These are phyloP conservation scores for Cygnus buccinator DNA, from an alignment of 2,113 vertebrate genomes.

Conservation along the genomic window DNA sequence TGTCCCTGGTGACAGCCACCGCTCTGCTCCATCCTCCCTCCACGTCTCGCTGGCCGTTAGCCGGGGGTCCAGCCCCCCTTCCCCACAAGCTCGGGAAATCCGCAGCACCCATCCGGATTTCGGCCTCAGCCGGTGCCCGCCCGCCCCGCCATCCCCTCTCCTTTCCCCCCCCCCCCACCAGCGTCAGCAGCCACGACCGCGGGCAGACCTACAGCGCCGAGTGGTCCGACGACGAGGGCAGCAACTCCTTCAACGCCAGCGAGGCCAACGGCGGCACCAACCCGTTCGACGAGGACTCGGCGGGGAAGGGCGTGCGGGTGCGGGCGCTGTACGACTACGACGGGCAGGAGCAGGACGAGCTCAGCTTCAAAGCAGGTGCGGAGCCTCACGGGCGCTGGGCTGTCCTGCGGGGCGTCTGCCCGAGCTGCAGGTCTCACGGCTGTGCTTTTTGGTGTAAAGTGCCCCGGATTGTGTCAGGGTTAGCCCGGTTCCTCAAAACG, in stretches of 20 bases:
- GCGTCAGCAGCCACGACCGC: slow-evolving; percentile 95
- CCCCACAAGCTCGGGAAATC: background rate
- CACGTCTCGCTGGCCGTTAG: background rate
- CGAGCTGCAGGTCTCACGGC: background rate
- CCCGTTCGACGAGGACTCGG: slow-evolving; percentile 90
- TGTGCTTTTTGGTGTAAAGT: background rate
- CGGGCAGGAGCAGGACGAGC: slow-evolving; percentile 96
- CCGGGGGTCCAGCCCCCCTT: background rate
- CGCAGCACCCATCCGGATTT: background rate
- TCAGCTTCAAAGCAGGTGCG: slow-evolving; percentile 95
- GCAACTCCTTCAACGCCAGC: slow-evolving; percentile 83
- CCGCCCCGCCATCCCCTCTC: background rate
- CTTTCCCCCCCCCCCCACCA: slow-evolving; percentile 54
- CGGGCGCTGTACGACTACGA: slow-evolving; percentile 97
- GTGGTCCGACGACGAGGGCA: slow-evolving; percentile 96
- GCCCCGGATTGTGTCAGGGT: background rate
- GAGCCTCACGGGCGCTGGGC: accelerated
- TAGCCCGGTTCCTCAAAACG: background rate
- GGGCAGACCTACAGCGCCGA: slow-evolving; percentile 91
- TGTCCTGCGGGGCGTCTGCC: accelerated
- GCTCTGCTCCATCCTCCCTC: background rate
- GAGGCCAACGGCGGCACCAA: slow-evolving; percentile 92
- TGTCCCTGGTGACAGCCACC: background rate
- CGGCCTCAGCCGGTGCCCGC: accelerated
- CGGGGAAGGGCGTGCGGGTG: slow-evolving; percentile 83